Evolutionary conservation across 2,888 invertebrate genomes (phyloP), one percentile per base, ranked within the genome.

Genomic region (Anthophora plumipes): DNA sequence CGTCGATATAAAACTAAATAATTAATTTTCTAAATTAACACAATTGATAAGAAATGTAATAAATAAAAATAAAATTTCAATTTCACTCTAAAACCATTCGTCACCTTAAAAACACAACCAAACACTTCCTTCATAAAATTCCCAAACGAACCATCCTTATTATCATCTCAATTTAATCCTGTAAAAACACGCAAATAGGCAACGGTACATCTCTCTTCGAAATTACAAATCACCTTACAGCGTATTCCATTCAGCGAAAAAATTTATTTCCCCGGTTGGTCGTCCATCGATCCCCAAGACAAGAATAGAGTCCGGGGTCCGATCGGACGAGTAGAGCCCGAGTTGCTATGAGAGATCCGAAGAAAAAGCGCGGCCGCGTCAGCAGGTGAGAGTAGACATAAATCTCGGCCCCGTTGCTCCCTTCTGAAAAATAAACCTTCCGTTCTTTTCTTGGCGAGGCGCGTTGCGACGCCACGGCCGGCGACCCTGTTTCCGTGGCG

Each of bases 341-440:
- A 8, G 9, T 20, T 12, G 66, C 31, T 17, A 48, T 22, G 60
- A 66, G 60, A 66, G 31, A 60, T 11, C 41, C 69, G 70, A 77
- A 77, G 81, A 79, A 87, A 83, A 85, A 83, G 52, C 87, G 82
- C 73, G 87, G 67, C 54, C 73, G 67, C 68, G 86, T 84, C 82
- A 80, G 84, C 83, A 88, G 87, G 88, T 84, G 82, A 85, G 88
- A 79, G 85, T 61, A 59, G 78, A 87, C 84, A 87, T 85, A 88
- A 87, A 87, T 87, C 87, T 85, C 75, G 41, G 74, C 72, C 72
- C 46, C 50, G 31, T 54, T 80, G 78, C 76, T 83, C 82, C 78
- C 76, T 74, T 77, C 85, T 88, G 88, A 88, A 84, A 87, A 87
- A 88, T 88, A 87, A 85, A 87, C 88, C 85, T 88, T 85, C 83